A percentile compares a stretch with the other conserved stretches of the same genome.
phyloP scores from a whole-genome alignment of 92 coral and sea anemone species.

The Hydrozoanthus gracilis region DNA sequence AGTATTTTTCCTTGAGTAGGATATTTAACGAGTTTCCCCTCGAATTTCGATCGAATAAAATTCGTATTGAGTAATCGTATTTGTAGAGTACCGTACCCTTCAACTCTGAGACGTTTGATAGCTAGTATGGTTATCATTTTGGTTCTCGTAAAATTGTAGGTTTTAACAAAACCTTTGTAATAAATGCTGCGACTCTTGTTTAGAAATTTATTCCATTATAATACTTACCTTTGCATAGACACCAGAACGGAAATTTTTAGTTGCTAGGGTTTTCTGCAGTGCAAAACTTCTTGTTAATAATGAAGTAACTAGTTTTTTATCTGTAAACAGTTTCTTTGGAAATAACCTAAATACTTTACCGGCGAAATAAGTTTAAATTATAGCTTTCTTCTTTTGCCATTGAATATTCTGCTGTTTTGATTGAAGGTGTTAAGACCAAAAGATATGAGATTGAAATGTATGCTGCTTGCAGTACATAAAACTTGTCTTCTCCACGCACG shows the following conservation, averaged over 20 bases:
- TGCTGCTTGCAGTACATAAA: background rate
- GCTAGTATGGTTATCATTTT: background rate
- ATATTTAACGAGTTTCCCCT: background rate
- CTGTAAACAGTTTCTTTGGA: slow-evolving; percentile 29
- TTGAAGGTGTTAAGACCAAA: background rate
- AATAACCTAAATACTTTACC: slow-evolving; percentile 6
- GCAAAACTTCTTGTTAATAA: background rate
- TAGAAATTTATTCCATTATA: background rate
- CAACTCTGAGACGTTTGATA: background rate
- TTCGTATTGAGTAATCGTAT: background rate
- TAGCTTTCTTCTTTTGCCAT: background rate
- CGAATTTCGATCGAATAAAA: background rate
- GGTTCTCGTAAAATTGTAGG: background rate
- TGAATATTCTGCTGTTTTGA: background rate
- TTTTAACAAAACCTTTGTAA: background rate
- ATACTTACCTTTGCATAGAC: background rate
- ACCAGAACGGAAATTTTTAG: slow-evolving; percentile 5
- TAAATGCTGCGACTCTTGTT: background rate
- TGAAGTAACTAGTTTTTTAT: slow-evolving; percentile 8
- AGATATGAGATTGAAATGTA: background rate
- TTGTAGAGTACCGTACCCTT: background rate
- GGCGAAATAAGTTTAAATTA: background rate
- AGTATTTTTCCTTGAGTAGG: background rate
- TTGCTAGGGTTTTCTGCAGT: slow-evolving; percentile 23
- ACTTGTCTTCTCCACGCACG: background rate